Base-by-base conservation (phyloP, 2,113 vertebrate species). In the Oncorhynchus clarkii region DNA sequence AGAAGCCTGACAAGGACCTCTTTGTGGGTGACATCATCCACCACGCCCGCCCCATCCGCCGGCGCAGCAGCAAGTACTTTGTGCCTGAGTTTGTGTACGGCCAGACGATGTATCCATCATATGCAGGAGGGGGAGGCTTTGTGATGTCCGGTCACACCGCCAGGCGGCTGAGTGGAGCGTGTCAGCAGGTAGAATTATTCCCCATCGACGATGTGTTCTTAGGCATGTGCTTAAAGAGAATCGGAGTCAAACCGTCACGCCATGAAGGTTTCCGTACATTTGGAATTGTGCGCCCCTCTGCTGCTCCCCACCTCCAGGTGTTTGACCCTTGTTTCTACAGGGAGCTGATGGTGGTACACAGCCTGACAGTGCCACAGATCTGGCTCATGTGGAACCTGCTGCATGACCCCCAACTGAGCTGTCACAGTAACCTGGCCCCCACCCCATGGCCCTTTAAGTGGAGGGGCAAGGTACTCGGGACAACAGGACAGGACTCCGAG, bases 371-470 rank as follows among this genome's bases (percentile, higher is more conserved):
- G 1, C 93, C 97, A 0, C 97, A 99, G 88, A 96, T 99, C 85
- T 99, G 97, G 98, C 94, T 99, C 0, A 99, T 99, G 98, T 99
- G 97, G 97, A 95, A 93, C 78, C 92, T 99, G 29, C 92, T 99
- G 31, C 95, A 99, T 2, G 95, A 95, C 77, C 93, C 94, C 8
- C 87, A 77, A 2, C 92, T 96, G 8, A 93, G 87, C 79, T 99
- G 98, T 73, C 95, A 96, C 11, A 94, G 90, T 57, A 80, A 82
- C 62, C 89, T 85, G 48, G 74, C 45, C 1, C 77, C 48, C 3
- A 84, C 84, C 0, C 70, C 80, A 2, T 72, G 80, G 67, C 83
- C 92, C 62, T 96, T 96, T 76, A 90, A 73, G 39, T 96, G 95
- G 95, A 85, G 74, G 31, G 73, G 12, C 27, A 80, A 79, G 65